A percentile compares a stretch with the other conserved stretches of the same genome.
Conservation (phyloP, 2,797 vertebrate species). For the Sarcoramphus papa region DNA sequence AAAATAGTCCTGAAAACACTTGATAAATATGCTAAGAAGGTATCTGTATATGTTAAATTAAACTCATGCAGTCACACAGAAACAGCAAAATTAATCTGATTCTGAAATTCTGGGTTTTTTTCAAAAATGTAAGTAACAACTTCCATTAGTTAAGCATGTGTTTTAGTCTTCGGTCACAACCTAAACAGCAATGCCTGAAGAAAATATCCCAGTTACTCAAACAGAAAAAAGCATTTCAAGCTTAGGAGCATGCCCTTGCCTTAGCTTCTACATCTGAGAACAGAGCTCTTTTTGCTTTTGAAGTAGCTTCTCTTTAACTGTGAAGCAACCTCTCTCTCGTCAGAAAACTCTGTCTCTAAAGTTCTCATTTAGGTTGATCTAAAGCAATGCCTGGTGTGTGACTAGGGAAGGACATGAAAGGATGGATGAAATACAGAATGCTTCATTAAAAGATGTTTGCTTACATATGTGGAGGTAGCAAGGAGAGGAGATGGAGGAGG, state of each 20-base stretch:
- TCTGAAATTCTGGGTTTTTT: not conserved
- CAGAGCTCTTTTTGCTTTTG: not conserved
- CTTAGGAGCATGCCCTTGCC: not conserved
- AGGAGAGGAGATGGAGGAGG: not conserved
- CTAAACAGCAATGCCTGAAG: not conserved
- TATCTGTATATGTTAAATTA: not conserved
- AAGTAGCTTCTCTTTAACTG: not conserved
- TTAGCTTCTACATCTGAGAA: not conserved
- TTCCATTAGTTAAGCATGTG: not conserved
- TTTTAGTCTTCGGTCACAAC: not conserved
- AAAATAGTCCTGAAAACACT: not conserved
- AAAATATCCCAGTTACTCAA: not conserved
- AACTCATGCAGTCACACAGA: not conserved
- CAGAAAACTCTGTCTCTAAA: not conserved
- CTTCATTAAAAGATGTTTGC: not conserved
- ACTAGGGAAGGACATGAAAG: not conserved
- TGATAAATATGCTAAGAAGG: not conserved
- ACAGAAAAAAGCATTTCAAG: not conserved
- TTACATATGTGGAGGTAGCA: not conserved
- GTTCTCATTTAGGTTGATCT: not conserved
- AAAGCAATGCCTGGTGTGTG: not conserved
- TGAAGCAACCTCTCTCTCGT: not conserved
- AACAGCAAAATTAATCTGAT: not conserved
- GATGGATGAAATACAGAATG: not conserved
- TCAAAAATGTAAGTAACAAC: not conserved